Evolutionary conservation across 2,888 invertebrate genomes (phyloP).

Genomic region (Tenthredo distinguenda): DNA sequence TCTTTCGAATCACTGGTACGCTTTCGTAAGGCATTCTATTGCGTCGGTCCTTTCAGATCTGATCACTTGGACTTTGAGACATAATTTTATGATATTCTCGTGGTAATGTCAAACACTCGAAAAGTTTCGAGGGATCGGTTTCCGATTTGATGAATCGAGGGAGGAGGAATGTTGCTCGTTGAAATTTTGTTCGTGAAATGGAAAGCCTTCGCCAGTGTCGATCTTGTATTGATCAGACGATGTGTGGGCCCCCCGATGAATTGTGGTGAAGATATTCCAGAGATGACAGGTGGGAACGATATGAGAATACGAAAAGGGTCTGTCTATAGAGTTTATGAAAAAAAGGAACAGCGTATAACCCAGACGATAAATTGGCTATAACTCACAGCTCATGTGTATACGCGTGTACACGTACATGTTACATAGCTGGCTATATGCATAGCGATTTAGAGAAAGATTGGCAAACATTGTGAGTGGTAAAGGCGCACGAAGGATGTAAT

Average conservation of each 20-base stretch:
- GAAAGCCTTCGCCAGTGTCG: not conserved
- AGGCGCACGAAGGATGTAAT: not conserved
- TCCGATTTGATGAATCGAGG: no score
- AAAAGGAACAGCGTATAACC: not conserved
- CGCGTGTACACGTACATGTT: not conserved
- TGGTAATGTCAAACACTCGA: no score
- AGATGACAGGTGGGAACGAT: slow-evolving; percentile 20
- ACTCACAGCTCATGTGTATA: not conserved
- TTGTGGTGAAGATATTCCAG: not conserved
- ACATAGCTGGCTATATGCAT: not conserved
- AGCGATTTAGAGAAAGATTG: slow-evolving; percentile 23
- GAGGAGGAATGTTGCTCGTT: no score
- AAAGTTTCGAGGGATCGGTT: no score
- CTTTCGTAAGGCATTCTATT: no score
- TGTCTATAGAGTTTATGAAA: slow-evolving; percentile 19
- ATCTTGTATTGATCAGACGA: slow-evolving; percentile 2
- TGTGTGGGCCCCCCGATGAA: not conserved
- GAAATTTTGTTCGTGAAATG: not conserved
- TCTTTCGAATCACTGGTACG: no score
- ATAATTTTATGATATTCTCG: no score
- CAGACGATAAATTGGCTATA: slow-evolving; percentile 38
- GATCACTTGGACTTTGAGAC: no score
- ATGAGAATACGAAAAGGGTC: not conserved
- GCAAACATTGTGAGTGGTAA: slow-evolving; percentile 14
- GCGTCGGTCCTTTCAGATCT: no score